Evolutionary conservation across 2,888 invertebrate species (phyloP), one percentile per base, ranked within the genome.

Genomic region (Rhorus exstirpatorius): DNA sequence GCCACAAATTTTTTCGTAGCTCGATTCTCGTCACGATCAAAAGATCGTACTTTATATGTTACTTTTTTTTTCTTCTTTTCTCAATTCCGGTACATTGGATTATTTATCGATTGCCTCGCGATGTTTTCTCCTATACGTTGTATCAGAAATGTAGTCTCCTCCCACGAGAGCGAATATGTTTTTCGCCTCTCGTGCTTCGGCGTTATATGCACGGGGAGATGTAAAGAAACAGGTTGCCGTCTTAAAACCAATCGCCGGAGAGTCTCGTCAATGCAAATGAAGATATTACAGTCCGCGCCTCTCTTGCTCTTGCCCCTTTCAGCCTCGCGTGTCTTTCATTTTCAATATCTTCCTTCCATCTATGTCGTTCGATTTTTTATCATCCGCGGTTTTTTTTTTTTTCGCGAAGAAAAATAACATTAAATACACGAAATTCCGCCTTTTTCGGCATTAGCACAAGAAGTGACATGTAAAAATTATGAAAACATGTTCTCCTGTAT

Each of bases 191-290:
- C 58, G 58, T 21, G 38, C 44, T 70, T 49, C 21, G 26, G n/a
- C 24, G 51, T 2, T n/a, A 6, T 53, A 35, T 58, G 12, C 46
- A 35, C 44, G 46, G 41, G 31, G 7, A 3, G 8, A 19, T 14
- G 21, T 35, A 68, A 38, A 60, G 19, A 41, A 77, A 75, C 68
- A 63, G 61, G 72, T 63, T 49, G 58, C 2, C 63, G 38, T 77
- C 68, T 46, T 21, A 12, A 80, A 84, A 74, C 74, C 79, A 79
- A 84, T 84, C 79, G 80, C 67, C 61, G 68, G 41, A 74, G 74
- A 83, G 79, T 46, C 77, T 80, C 84, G 81, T 81, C 81, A 84
- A 80, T 84, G 83, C 83, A 83, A 84, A 84, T 84, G 83, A 85
- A 85, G 84, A 85, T 78, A 84, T 84, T 84, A 83, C 74, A 75